Evolutionary conservation across 2,113 vertebrate species (phyloP), one percentile per base, ranked within the genome.

Genomic region (Pomatostomus ruficeps): DNA sequence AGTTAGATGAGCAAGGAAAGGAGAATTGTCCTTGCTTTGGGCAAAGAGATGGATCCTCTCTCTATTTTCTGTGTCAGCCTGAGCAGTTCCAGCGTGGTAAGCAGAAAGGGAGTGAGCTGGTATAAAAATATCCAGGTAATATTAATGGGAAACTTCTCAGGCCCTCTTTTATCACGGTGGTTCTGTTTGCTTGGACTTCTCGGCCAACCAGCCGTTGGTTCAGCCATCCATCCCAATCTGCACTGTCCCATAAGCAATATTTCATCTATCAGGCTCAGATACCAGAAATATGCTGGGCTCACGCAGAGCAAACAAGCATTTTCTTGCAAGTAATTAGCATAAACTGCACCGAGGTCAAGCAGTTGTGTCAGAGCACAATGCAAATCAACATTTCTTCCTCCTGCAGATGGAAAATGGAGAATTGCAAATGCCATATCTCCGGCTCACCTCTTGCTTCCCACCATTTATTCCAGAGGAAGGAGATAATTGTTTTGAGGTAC

Each of bases 251-350:
- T 12, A 40, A 88, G 71, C 72, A 85, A 43, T 77, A 71, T 77
- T 93, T 52, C 51, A 86, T 71, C 68, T 63, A 19, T 84, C 79
- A 42, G 29, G 43, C 59, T 74, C 38, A 74, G 83, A 49, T 26
- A 62, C 28, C 67, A 83, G 85, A 76, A 94, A 43, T 55, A 63
- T 74, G 72, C 85, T 28, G 66, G 88, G 88, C 93, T 85, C 0
- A 3, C 62, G 33, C 0, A 0, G 75, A n/a, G n/a, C 59, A 62
- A 85, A 66, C 71, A 79, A 79, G 31, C 40, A 28, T 76, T 16
- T 88, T 89, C 78, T 62, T 83, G 55, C 71, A 85, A 51, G 43
- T 49, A 55, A 88, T 96, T 90, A 94, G 82, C 92, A 88, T 77
- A 90, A 94, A 23, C 63, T 92, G 91, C 59, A 48, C 43, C 2